These are phyloP conservation scores for Chrysolina americana DNA, from an alignment of 2,888 invertebrate genomes.

Conservation along the genomic window DNA sequence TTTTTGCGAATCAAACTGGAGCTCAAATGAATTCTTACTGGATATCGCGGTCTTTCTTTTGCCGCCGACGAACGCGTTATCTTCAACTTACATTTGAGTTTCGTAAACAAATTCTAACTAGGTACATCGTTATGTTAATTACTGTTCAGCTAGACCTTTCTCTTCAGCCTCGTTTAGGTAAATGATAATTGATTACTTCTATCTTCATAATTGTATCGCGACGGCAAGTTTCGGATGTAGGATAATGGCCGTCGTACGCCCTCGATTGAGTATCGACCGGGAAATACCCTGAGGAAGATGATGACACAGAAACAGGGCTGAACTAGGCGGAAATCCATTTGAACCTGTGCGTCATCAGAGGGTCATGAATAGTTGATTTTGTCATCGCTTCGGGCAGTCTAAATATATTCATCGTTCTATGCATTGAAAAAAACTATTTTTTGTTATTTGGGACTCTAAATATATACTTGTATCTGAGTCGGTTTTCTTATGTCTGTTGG, in stretches of 20 bases:
- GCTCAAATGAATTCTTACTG: no score
- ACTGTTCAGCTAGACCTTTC: neutral
- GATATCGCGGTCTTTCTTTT: no score
- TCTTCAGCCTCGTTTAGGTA: neutral
- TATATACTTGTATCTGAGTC: no score
- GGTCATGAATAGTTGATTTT: neutral
- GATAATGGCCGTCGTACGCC: neutral
- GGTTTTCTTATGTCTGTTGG: no score
- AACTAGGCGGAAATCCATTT: neutral
- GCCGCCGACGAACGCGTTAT: no score
- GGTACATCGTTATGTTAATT: neutral
- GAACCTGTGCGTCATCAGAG: no score
- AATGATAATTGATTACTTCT: neutral
- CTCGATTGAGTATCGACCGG: neutral
- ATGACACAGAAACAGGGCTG: neutral
- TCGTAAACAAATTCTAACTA: neutral
- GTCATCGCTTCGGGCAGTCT: neutral
- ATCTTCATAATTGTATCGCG: no score
- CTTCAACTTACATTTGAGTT: neutral
- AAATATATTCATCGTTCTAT: no score
- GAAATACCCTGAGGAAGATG: neutral
- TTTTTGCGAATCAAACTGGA: no score
- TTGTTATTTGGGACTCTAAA: no score
- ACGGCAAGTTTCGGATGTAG: neutral
- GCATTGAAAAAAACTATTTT: no score